Evolutionary conservation across 2,888 invertebrate species (phyloP).

Genomic region (Antitype chi): DNA sequence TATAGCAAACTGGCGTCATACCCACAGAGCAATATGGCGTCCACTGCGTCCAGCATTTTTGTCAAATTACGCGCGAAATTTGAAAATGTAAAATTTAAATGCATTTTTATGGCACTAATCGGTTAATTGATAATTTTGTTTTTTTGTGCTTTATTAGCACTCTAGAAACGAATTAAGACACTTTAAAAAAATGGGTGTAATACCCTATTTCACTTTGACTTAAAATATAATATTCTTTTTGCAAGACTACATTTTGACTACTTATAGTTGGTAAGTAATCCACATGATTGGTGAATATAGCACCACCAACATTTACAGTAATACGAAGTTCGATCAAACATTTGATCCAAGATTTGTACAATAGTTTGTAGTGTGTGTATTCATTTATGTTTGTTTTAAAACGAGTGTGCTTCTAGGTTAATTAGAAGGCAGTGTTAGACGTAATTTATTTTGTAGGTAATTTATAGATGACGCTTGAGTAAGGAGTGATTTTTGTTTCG

Average conservation of each 20-base stretch:
- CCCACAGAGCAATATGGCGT: no score
- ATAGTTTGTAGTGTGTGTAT: conserved; percentile 71
- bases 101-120: no score
- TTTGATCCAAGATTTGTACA: conserved; percentile 60
- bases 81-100: no score
- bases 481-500: conserved; percentile 56
- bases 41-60: no score
- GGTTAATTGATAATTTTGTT: no score
- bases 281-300: conserved; percentile 48
- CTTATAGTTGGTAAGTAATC: conserved; percentile 27
- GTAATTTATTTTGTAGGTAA: conserved; percentile 67
- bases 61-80: no score
- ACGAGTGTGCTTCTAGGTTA: conserved; percentile 61
- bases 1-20: no score
- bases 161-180: no score
- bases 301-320: conserved; percentile 45
- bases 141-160: no score
- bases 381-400: conserved; percentile 47
- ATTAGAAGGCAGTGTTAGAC: conserved; percentile 73
- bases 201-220: background rate
- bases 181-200: no score
- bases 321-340: conserved; percentile 50
- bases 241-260: background rate
- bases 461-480: conserved; percentile 69
- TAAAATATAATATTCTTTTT: background rate